These are phyloP conservation scores for Lucifuga dentata DNA, from an alignment of 2,113 vertebrate species.

Conservation along the genomic window DNA sequence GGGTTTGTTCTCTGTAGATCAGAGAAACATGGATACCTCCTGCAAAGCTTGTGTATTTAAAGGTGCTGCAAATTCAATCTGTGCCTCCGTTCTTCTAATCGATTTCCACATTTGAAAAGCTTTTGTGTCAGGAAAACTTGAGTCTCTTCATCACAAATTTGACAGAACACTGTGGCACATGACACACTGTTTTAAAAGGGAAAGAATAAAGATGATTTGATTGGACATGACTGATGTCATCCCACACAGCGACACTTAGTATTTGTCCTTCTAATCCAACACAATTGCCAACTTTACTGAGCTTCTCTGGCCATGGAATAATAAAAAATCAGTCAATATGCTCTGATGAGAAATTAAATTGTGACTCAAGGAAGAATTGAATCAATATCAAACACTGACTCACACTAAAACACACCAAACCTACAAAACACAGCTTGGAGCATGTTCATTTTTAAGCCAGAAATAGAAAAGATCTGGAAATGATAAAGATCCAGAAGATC, in stretches of 20 bases:
- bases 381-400: too few species aligned
- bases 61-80: neutral
- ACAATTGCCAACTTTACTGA: neutral
- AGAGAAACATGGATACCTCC: neutral
- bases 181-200: neutral
- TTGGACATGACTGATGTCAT: neutral
- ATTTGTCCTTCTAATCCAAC: neutral
- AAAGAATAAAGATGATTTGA: neutral
- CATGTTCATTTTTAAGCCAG: too few species aligned
- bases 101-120: too few species aligned
- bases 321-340: too few species aligned
- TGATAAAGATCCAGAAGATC: too few species aligned
- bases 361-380: too few species aligned
- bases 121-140: too few species aligned
- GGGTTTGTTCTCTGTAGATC: neutral
- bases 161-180: neutral
- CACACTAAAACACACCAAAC: too few species aligned
- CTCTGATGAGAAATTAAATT: too few species aligned
- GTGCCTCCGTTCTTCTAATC: too few species aligned
- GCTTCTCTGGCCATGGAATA: constrained; percentile 1
- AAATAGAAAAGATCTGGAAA: too few species aligned
- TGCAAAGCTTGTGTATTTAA: neutral
- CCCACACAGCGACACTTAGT: neutral
- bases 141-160: neutral
- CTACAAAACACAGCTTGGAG: too few species aligned